Percentiles rank a stretch among this genome's conserved stretches.
phyloP scores from a whole-genome alignment of 30 jellyfish, hydroid and myxozoan genomes.

The Morbakka virulenta region DNA sequence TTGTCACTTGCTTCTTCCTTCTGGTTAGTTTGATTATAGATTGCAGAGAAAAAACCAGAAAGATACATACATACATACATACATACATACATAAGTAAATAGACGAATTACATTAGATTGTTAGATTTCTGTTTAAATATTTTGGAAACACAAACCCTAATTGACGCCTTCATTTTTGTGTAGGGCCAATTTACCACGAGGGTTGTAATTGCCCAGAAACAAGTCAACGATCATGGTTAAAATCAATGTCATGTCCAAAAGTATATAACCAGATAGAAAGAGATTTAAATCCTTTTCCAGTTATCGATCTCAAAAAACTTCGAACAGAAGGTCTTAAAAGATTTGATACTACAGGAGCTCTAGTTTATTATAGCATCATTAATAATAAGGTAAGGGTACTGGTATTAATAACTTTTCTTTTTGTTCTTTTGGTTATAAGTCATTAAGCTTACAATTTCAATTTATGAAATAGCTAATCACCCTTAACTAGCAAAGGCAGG shows the following conservation, averaged over 20 bases:
- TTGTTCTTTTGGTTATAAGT: neutral
- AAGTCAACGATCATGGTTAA: slow-evolving; percentile 43
- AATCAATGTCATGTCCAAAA: slow-evolving; percentile 59
- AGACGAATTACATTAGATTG: too few species aligned
- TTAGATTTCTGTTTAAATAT: too few species aligned
- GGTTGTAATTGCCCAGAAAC: slow-evolving; percentile 77
- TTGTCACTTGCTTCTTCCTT: too few species aligned
- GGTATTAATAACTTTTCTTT: too few species aligned
- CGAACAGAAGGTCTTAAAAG: slow-evolving; percentile 37
- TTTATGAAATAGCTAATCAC: neutral
- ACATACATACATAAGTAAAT: too few species aligned
- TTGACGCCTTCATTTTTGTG: neutral
- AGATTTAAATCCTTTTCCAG: slow-evolving; percentile 62
- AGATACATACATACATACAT: too few species aligned
- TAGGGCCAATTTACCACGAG: slow-evolving; percentile 61
- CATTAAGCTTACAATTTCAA: neutral
- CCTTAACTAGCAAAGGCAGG: too few species aligned
- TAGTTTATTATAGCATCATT: slow-evolving; percentile 70
- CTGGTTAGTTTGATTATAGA: too few species aligned
- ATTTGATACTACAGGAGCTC: slow-evolving; percentile 39
- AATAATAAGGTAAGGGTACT: slow-evolving; percentile 67
- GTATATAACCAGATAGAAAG: slow-evolving; percentile 49
- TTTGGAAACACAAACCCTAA: too few species aligned
- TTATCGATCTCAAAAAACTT: slow-evolving; percentile 41
- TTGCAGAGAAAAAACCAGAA: too few species aligned